Conservation (phyloP, 2,797 vertebrate species). For the Parauchenoglanis punctatus region DNA sequence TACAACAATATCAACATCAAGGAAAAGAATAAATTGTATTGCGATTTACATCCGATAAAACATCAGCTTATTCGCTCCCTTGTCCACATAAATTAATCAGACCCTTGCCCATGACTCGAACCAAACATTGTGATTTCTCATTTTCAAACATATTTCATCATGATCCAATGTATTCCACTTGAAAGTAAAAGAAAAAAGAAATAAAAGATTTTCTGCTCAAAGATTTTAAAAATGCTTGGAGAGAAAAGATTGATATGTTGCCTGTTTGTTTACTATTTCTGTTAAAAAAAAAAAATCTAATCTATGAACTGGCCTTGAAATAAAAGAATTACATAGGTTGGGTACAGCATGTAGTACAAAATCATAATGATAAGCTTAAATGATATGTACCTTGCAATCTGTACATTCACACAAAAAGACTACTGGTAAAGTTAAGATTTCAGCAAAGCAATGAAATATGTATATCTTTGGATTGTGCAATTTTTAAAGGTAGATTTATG, state of each 20-base stretch:
- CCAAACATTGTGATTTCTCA: conserved; percentile 59
- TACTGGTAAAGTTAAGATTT: conserved; percentile 71
- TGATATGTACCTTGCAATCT: conserved; percentile 73
- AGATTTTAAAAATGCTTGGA: conserved; percentile 10
- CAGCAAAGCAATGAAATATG: conserved; percentile 75
- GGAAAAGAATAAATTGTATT: conserved; percentile 80
- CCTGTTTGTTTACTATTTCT: conserved; percentile 14
- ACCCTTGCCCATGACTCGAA: conserved; percentile 60
- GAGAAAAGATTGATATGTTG: conserved; percentile 41
- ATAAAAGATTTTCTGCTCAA: conserved; percentile 59
- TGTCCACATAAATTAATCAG: conserved; percentile 59
- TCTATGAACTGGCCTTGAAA: conserved; percentile 59
- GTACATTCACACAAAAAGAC: conserved; percentile 63
- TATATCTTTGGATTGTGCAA: conserved; percentile 82
- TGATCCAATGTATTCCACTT: conserved; percentile 67
- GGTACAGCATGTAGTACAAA: conserved; percentile 63
- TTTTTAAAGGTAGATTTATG: conserved; percentile 74
- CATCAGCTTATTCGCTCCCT: conserved; percentile 72
- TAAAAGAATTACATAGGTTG: conserved; percentile 51
- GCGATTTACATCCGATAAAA: conserved; percentile 85
- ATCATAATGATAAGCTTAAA: conserved; percentile 66
- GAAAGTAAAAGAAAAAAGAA: conserved; percentile 65
- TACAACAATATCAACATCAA: conserved; percentile 93
- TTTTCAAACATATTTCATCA: conserved; percentile 68
- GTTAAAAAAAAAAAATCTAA: not conserved